phyloP scores from a whole-genome alignment of 1,140 invertebrate species.

The Diabrotica virgifera region DNA sequence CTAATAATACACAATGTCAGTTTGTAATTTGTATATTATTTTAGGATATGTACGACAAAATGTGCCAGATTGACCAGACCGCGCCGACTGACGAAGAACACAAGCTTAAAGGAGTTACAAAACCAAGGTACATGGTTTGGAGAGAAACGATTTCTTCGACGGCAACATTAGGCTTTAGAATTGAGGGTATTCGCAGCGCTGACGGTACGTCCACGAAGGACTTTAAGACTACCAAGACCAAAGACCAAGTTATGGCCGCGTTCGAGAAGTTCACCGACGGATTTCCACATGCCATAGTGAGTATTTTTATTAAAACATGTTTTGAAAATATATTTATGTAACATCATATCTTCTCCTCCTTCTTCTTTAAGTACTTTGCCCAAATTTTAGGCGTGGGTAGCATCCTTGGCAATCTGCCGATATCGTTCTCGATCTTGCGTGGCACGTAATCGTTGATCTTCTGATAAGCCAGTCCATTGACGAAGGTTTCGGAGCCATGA shows the following conservation, averaged over 20 bases:
- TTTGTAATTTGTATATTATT: conserved; percentile 33
- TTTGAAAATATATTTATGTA: too few relatives aligned
- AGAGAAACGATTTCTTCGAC: conserved; percentile 96
- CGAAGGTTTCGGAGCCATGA: too few relatives aligned
- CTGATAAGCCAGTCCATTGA: too few relatives aligned
- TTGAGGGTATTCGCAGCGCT: conserved; percentile 90
- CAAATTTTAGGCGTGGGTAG: too few relatives aligned
- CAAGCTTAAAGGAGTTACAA: conserved; percentile 84
- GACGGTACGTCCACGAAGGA: conserved; percentile 89
- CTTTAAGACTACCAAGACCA: conserved; percentile 92
- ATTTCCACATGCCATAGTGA: conserved; percentile 74
- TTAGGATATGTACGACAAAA: conserved; percentile 96
- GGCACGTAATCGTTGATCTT: too few relatives aligned
- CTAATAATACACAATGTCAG: not conserved
- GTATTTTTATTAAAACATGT: conserved; percentile 38
- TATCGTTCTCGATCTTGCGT: too few relatives aligned
- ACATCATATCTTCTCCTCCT: too few relatives aligned
- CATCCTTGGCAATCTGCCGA: too few relatives aligned
- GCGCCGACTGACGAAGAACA: conserved; percentile 92
- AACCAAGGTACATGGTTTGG: conserved; percentile 97
- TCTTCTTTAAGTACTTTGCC: too few relatives aligned
- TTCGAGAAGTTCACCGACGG: conserved; percentile 80
- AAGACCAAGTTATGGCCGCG: conserved; percentile 76
- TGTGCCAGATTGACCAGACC: conserved; percentile 89
- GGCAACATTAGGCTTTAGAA: conserved; percentile 89